These are phyloP conservation scores for Planiliza haematocheilus DNA, from an alignment of 2,113 vertebrate species.

Conservation along the genomic window DNA sequence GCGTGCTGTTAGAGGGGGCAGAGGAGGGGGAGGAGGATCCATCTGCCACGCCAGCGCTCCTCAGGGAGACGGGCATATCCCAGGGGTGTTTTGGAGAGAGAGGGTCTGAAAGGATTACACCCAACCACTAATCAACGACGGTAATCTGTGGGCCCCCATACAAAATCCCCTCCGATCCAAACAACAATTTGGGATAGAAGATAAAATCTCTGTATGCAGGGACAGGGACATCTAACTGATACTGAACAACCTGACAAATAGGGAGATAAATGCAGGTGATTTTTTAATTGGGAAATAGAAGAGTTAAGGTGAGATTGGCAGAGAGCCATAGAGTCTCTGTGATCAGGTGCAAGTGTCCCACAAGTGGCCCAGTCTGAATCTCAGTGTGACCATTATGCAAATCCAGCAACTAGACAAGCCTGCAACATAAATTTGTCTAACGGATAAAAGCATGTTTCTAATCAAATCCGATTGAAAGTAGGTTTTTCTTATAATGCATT, in stretches of 20 bases:
- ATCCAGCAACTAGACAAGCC: conserved; percentile 70
- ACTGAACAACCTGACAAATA: conserved; percentile 54
- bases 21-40: conserved; percentile 77
- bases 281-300: conserved; percentile 74
- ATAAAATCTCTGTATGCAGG: conserved; percentile 54
- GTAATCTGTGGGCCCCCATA: conserved; percentile 83
- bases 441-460: conserved; percentile 66
- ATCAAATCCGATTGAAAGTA: conserved; percentile 51
- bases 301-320: conserved; percentile 78
- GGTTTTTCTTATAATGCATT: conserved; percentile 1
- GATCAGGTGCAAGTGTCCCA: conserved; percentile 86
- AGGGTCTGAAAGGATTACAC: conserved; percentile 86
- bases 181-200: conserved; percentile 75
- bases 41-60: conserved; percentile 85
- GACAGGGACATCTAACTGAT: conserved; percentile 31
- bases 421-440: conserved; percentile 75
- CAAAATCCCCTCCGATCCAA: conserved; percentile 77
- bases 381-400: conserved; percentile 83
- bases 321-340: conserved; percentile 77
- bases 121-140: conserved; percentile 86
- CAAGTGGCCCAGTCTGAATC: conserved; percentile 84
- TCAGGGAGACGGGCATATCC: conserved; percentile 83
- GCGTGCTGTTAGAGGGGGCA: conserved; percentile 70
- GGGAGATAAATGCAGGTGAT: conserved; percentile 67
- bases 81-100: conserved; percentile 82